Base-by-base conservation (phyloP, 2,797 vertebrate species). In the Enteromius fasciolatus region DNA sequence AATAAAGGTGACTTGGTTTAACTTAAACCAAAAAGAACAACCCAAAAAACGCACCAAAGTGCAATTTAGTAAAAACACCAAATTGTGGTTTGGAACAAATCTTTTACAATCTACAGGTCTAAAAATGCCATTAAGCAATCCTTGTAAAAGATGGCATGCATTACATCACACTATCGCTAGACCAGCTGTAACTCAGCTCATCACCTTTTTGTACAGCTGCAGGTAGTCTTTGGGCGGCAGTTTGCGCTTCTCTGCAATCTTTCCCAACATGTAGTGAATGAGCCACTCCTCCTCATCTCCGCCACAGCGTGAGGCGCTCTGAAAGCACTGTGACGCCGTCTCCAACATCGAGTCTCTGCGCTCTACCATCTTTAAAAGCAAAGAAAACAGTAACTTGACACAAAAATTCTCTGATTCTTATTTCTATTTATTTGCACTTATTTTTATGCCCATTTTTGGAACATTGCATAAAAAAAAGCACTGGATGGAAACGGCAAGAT, bases 241-340 rank as follows among this genome's bases (percentile, higher is more conserved):
- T 73, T 94, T 96, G 89, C 95, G 97, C 89, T 99, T 99, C 94
- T 99, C 98, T 0, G 97, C 95, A 18, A 99, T 97, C 93, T 99
- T 99, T 48, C 96, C 98, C 87, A 99, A 93, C 98, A 99, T 99
- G 92, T 99, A 99, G 88, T 99, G 97, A 86, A 99, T 98, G 25
- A 99, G 96, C 98, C 98, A 99, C 91, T 99, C 98, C 89, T 99
- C 98, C 88, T 99, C 97, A 0, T 98, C 97, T 0, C 97, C 97
- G 88, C 97, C 97, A 23, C 98, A 99, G 61, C 87, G 93, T 5
- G 97, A 96, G 0, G 98, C 98, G 0, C 97, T 96, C 0, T 95
- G 95, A 88, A 99, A 99, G 88, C 98, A 98, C 89, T 95, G 91
- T n/a, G 93, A 92, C 14, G 98, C 95, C 0, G 96, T 98, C 91